Evolutionary conservation across 2,888 invertebrate genomes (phyloP).

Genomic region (Rugalucina vietnamica): DNA sequence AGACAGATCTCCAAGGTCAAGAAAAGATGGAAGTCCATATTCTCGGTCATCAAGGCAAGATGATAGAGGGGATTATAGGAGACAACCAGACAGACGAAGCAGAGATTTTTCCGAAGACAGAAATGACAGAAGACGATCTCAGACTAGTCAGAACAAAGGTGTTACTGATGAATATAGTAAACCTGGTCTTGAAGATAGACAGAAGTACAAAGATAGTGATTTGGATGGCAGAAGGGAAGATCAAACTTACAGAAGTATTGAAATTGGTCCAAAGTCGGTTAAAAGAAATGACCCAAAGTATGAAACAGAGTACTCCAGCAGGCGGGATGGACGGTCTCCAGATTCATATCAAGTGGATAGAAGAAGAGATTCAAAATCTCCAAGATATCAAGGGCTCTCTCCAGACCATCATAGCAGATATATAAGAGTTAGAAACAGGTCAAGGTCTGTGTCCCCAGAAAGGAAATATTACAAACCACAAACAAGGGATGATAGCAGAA

Average conservation of each 20-base stretch:
- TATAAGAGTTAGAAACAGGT: not conserved
- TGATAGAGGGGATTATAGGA: not conserved
- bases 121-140: too few relatives aligned
- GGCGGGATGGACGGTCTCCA: not conserved
- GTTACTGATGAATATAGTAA: not conserved
- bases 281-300: not conserved
- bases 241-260: constrained; percentile 3
- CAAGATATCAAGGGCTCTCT: not conserved
- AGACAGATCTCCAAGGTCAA: not conserved
- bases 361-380: not conserved
- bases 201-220: not conserved
- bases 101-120: not conserved
- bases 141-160: not conserved
- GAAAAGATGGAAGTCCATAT: not conserved
- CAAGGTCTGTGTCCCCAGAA: constrained; percentile 22
- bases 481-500: not conserved
- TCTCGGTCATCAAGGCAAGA: not conserved
- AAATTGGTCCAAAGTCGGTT: not conserved
- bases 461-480: constrained; percentile 2
- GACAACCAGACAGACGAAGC: not conserved
- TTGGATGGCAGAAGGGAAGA: not conserved
- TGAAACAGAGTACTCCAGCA: not conserved
- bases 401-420: not conserved
- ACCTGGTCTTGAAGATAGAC: not conserved
- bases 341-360: constrained; percentile 6